phyloP scores from a whole-genome alignment of 2,113 vertebrate species.

The Pao palembangensis region DNA sequence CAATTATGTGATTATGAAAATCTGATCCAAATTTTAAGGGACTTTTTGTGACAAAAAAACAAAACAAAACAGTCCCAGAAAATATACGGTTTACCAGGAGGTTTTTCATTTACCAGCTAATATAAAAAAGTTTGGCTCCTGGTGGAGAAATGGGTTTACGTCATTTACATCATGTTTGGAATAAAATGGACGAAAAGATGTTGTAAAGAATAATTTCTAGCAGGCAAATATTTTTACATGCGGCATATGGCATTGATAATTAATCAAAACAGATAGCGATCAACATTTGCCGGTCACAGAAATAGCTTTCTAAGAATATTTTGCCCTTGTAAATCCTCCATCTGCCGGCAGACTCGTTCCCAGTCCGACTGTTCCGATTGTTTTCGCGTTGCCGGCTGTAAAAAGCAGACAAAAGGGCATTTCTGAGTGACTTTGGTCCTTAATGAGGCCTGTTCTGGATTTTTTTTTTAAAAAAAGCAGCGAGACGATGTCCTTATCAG shows the following conservation, averaged over 20 bases:
- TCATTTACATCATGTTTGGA: no score
- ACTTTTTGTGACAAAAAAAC: no score
- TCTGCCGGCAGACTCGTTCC: not conserved
- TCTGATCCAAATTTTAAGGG: no score
- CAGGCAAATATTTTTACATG: not conserved
- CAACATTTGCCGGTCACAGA: not conserved
- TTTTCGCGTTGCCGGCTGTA: slow-evolving; percentile 21
- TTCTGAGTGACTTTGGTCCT: slow-evolving; percentile 58
- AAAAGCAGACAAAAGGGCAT: slow-evolving; percentile 45
- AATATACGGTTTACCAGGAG: no score
- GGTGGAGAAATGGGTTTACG: no score
- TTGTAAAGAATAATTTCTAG: not conserved
- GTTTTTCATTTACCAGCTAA: no score
- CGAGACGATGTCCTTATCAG: slow-evolving; percentile 67
- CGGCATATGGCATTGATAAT: not conserved
- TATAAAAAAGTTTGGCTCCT: no score
- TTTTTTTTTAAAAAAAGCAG: slow-evolving; percentile 38
- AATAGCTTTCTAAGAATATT: slow-evolving; percentile 7
- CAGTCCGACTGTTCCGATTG: slow-evolving; percentile 2
- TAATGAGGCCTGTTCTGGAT: slow-evolving; percentile 64
- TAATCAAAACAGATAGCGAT: slow-evolving; percentile 11
- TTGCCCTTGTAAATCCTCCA: not conserved
- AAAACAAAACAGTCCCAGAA: no score
- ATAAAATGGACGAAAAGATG: no score
- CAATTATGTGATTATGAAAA: no score